A percentile compares a stretch with the other conserved stretches of the same genome.
Evolutionary conservation across 2,888 invertebrate genomes (phyloP).

Genomic region (Pogonocherus hispidulus): DNA sequence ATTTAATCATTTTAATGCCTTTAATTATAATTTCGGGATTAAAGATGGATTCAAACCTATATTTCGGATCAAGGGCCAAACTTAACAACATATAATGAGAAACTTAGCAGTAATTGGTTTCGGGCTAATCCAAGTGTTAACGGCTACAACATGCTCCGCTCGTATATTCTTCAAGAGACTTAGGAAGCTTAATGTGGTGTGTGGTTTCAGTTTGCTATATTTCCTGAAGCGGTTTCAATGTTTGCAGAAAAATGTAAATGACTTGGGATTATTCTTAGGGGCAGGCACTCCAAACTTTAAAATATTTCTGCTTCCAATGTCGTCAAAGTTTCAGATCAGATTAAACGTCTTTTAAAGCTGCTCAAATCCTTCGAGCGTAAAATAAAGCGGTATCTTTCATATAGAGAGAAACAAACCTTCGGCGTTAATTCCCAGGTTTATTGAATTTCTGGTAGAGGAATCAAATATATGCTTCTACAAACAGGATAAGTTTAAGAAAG

Average conservation of each 20-base stretch:
- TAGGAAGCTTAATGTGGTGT: slow-evolving; percentile 17
- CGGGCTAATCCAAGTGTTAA: slow-evolving; percentile 43
- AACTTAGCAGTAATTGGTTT: slow-evolving; percentile 42
- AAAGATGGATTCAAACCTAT: slow-evolving; percentile 45
- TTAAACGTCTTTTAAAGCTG: slow-evolving; percentile 15
- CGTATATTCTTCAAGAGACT: slow-evolving; percentile 19
- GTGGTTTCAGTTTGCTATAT: slow-evolving; percentile 6
- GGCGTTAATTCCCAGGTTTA: not conserved
- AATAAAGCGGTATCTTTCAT: not conserved
- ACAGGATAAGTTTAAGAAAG: no score
- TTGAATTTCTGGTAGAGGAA: not conserved
- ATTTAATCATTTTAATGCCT: slow-evolving; percentile 58
- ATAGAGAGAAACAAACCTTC: not conserved
- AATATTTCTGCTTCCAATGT: slow-evolving; percentile 15
- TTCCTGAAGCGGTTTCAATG: not conserved
- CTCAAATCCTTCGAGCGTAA: not conserved
- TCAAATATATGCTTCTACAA: no score
- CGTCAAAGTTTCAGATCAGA: slow-evolving; percentile 7
- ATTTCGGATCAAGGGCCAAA: slow-evolving; percentile 39
- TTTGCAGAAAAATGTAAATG: slow-evolving; percentile 13
- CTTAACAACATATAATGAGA: slow-evolving; percentile 40
- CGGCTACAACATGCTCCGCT: slow-evolving; percentile 19
- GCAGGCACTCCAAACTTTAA: slow-evolving; percentile 15
- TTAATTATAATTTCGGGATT: slow-evolving; percentile 58
- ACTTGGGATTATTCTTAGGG: not conserved